Percentiles rank a stretch among this genome's conserved stretches.
phyloP scores from a whole-genome alignment of 2,113 vertebrate species.

The Chrysemys picta region DNA sequence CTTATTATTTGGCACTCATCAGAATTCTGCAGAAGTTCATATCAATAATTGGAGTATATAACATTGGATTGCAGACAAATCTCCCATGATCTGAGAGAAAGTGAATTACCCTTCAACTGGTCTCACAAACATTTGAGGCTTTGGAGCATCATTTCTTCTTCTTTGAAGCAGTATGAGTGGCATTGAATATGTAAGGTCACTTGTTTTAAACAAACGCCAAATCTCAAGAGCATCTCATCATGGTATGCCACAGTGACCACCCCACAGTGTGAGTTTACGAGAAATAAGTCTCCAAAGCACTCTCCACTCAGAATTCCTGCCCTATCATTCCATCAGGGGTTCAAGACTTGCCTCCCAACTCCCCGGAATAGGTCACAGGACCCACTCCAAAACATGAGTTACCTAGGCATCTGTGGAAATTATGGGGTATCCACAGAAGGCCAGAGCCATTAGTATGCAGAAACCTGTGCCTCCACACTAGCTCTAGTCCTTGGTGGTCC shows the following conservation, averaged over 20 bases:
- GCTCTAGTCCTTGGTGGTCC: fast-evolving
- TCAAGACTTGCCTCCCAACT: neutral
- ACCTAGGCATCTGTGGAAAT: neutral
- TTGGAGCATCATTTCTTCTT: neutral
- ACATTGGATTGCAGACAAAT: constrained; percentile 17
- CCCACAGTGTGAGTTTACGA: neutral
- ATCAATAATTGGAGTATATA: constrained; percentile 33
- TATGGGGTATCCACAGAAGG: neutral
- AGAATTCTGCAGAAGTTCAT: constrained; percentile 9
- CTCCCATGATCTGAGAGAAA: constrained; percentile 6
- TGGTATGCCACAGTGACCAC: neutral
- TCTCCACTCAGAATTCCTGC: fast-evolving
- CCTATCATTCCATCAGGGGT: neutral
- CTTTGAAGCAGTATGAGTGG: neutral
- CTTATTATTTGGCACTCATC: constrained; percentile 55
- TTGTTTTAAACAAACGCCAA: neutral
- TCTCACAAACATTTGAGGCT: neutral
- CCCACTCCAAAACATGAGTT: neutral
- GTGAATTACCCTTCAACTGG: constrained; percentile 12
- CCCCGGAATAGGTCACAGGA: neutral
- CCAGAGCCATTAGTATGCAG: neutral
- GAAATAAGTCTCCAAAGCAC: neutral
- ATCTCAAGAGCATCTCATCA: neutral
- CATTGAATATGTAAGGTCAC: neutral
- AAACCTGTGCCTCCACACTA: neutral